A percentile compares a stretch with the other conserved stretches of the same genome.
These are phyloP conservation scores for Spodoptera litura DNA, from an alignment of 1,140 invertebrate species.

Conservation along the genomic window DNA sequence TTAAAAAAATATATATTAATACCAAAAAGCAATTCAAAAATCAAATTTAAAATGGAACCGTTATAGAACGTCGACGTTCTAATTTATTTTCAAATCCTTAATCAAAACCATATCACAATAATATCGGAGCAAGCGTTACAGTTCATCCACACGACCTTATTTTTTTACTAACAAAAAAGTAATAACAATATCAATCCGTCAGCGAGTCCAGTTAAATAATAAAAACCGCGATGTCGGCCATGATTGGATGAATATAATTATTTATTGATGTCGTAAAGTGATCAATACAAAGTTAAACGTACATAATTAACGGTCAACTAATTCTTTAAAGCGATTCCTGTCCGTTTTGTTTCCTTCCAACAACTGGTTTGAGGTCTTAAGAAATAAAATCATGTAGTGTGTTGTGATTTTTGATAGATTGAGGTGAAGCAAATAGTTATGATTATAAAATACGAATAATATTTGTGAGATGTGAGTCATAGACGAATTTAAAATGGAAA, in stretches of 20 bases:
- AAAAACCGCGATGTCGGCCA: conserved; percentile 45
- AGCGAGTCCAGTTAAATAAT: conserved; percentile 45
- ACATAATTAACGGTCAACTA: conserved; percentile 46
- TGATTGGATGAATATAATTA: conserved; percentile 47
- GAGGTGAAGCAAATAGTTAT: conserved; percentile 10
- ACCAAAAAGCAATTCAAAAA: background rate
- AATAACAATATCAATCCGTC: conserved; percentile 34
- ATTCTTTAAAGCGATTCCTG: conserved; percentile 33
- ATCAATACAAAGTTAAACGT: conserved; percentile 45
- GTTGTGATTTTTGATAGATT: background rate
- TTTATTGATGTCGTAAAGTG: conserved; percentile 47
- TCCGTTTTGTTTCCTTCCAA: conserved; percentile 12
- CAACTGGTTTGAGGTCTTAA: conserved; percentile 16
- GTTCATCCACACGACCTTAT: conserved; percentile 38
- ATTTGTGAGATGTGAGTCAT: background rate
- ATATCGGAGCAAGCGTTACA: background rate
- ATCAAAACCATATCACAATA: background rate
- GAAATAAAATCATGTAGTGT: background rate
- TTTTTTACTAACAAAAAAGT: conserved; percentile 32
- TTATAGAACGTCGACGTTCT: background rate
- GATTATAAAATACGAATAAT: background rate
- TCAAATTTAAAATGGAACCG: background rate
- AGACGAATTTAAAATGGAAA: conserved; percentile 18
- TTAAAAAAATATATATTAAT: no score
- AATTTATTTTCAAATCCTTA: conserved; percentile 18